Evolutionary conservation across 2,113 vertebrate genomes (phyloP).

Genomic region (Casuarius casuarius): DNA sequence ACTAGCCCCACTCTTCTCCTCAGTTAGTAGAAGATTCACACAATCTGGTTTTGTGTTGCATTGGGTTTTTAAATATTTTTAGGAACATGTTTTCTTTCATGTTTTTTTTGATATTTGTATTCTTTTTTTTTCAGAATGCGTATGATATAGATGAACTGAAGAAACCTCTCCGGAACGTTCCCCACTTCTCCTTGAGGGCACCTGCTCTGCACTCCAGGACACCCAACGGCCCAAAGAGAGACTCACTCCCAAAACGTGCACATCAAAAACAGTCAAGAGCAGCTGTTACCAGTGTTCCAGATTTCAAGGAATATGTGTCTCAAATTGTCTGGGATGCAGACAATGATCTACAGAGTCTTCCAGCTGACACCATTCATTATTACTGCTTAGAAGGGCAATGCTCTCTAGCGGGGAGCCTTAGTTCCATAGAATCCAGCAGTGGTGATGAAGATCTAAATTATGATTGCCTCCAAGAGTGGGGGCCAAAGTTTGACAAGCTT

Average conservation of each 20-base stretch:
- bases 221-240: constrained; percentile 78
- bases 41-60: neutral
- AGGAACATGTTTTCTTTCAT: neutral
- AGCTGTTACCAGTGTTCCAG: constrained; percentile 68
- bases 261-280: constrained; percentile 66
- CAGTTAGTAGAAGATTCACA: neutral
- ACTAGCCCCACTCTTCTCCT: neutral
- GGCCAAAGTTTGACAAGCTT: constrained; percentile 82
- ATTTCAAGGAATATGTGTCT: constrained; percentile 85
- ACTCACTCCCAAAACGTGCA: constrained; percentile 56
- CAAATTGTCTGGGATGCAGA: constrained; percentile 85
- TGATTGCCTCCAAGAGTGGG: constrained; percentile 79
- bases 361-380: constrained; percentile 80
- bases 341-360: constrained; percentile 75
- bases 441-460: constrained; percentile 74
- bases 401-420: constrained; percentile 83
- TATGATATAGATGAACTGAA: constrained; percentile 87
- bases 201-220: constrained; percentile 79
- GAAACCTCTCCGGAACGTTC: constrained; percentile 82
- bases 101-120: neutral
- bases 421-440: constrained; percentile 80
- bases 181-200: constrained; percentile 79
- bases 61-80: neutral
- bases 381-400: constrained; percentile 83
- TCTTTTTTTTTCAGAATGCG: constrained; percentile 76